phyloP scores from a whole-genome alignment of 35 echinoderm and acorn worm species.

The Anneissia japonica region DNA sequence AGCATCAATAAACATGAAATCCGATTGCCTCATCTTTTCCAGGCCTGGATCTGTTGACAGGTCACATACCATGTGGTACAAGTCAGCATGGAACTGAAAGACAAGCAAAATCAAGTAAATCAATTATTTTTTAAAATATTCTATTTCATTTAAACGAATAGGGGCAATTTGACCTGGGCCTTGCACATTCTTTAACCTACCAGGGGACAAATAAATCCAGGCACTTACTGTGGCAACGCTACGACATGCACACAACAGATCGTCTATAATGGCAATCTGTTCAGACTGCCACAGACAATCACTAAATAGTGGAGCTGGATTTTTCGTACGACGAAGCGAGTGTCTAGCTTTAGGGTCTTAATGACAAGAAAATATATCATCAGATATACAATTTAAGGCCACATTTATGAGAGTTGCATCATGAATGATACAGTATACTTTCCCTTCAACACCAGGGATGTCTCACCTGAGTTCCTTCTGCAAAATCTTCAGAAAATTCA shows the following conservation, averaged over 20 bases:
- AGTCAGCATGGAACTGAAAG: slow-evolving; percentile 91
- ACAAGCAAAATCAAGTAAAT: neutral
- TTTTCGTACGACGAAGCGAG: too few species aligned
- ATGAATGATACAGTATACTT: too few species aligned
- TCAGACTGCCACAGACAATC: too few species aligned
- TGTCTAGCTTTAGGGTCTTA: too few species aligned
- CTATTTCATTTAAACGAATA: too few species aligned
- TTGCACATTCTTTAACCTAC: neutral
- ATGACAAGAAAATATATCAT: too few species aligned
- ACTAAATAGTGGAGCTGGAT: too few species aligned
- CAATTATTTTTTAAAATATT: too few species aligned
- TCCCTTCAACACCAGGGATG: too few species aligned
- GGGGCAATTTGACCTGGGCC: neutral
- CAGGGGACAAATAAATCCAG: neutral
- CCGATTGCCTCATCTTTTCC: slow-evolving; percentile 60
- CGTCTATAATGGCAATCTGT: neutral
- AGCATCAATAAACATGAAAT: slow-evolving; percentile 80
- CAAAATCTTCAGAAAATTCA: slow-evolving; percentile 84
- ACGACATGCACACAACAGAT: neutral
- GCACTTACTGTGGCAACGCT: neutral
- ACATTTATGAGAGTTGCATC: too few species aligned
- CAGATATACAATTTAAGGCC: too few species aligned
- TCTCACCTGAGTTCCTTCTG: slow-evolving; percentile 79
- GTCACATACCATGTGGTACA: slow-evolving; percentile 96
- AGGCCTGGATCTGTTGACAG: slow-evolving; percentile 64